Conservation (phyloP, 2,113 vertebrate species). For the Elgaria multicarinata region DNA sequence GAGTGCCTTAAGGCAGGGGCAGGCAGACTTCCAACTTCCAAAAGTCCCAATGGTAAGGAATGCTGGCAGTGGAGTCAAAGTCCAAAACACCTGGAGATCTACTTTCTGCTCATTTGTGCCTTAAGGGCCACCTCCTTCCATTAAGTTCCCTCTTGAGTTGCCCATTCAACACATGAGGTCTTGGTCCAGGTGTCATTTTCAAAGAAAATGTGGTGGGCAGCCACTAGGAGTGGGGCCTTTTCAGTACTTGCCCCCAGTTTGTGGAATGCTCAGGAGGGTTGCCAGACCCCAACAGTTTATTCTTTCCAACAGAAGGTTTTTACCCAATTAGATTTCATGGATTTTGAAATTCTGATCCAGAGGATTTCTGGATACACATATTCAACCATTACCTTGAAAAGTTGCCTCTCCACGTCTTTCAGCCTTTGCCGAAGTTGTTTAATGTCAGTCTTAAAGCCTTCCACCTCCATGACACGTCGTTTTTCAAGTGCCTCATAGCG, state of each 20-base stretch:
- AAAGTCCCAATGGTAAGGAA: too few species aligned
- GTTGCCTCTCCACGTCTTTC: conserved; percentile 90
- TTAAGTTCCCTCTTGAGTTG: background rate
- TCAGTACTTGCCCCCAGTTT: background rate
- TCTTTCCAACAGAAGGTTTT: background rate
- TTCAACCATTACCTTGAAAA: conserved; percentile 89
- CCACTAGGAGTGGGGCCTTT: background rate
- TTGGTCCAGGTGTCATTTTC: too few species aligned
- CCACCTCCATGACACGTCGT: conserved; percentile 89
- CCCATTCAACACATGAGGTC: too few species aligned
- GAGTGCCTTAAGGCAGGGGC: too few species aligned
- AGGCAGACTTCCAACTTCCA: too few species aligned
- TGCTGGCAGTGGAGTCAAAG: too few species aligned
- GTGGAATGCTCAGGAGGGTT: background rate
- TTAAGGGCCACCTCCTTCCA: background rate
- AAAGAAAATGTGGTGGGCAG: background rate
- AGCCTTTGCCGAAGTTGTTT: conserved; percentile 89
- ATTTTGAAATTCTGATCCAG: background rate
- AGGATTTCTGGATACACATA: background rate
- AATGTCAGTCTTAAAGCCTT: conserved; percentile 93
- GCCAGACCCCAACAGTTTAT: too few species aligned
- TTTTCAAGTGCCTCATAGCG: conserved; percentile 92
- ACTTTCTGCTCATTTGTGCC: too few species aligned
- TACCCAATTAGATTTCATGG: background rate
- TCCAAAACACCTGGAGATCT: too few species aligned